A percentile compares a stretch with the other conserved stretches of the same genome.
Evolutionary conservation across 2,113 vertebrate genomes (phyloP).

Genomic region (Myotis yumanensis): DNA sequence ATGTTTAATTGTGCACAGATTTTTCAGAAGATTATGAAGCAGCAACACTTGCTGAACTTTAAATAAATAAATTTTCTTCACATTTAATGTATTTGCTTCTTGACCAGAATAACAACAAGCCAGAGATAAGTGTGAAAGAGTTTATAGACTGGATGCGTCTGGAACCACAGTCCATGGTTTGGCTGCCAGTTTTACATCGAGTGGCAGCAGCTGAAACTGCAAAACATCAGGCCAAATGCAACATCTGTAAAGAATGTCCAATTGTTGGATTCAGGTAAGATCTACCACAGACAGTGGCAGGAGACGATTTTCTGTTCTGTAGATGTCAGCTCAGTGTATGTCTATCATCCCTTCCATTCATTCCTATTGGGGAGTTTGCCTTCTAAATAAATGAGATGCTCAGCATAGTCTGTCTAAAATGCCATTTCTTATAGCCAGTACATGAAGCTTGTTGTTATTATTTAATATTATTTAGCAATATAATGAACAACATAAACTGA

Average conservation of each 20-base stretch:
- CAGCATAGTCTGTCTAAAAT: neutral
- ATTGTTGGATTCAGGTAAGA: conserved; percentile 97
- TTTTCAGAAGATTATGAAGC: neutral
- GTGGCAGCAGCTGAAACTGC: conserved; percentile 97
- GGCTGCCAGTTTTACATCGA: conserved; percentile 96
- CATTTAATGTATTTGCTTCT: conserved; percentile 48
- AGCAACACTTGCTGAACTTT: neutral
- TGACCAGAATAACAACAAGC: conserved; percentile 93
- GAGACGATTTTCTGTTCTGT: fast-evolving
- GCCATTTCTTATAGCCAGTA: neutral
- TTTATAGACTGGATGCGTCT: conserved; percentile 98
- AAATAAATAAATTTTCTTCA: neutral
- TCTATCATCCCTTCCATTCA: neutral
- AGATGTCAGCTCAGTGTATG: neutral
- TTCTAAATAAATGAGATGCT: neutral
- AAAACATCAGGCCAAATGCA: conserved; percentile 99
- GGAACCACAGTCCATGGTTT: conserved; percentile 99
- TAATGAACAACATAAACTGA: no score
- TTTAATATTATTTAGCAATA: neutral
- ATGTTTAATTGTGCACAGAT: neutral
- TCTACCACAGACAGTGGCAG: fast-evolving
- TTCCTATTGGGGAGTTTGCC: neutral
- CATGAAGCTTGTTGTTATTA: neutral
- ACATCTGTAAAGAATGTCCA: conserved; percentile 99
- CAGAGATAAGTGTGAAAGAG: conserved; percentile 93